phyloP scores from a whole-genome alignment of 2,888 invertebrate species.

The Agapostemon virescens region DNA sequence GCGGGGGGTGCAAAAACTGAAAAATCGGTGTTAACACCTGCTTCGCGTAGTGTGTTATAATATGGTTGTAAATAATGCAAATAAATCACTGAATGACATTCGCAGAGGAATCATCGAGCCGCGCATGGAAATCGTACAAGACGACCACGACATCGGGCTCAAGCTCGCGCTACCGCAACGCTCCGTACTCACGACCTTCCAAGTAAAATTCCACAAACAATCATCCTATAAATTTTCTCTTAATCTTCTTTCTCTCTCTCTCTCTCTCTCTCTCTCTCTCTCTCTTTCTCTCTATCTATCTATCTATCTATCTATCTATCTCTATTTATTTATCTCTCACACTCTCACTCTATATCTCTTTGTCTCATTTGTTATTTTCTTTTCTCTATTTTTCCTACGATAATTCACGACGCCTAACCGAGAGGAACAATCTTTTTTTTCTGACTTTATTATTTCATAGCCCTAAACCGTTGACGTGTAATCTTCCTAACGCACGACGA shows the following conservation, averaged over 20 bases:
- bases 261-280: neutral
- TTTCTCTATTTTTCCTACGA: constrained; percentile 14
- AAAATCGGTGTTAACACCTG: constrained; percentile 24
- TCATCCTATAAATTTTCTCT: constrained; percentile 35
- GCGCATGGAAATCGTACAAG: constrained; percentile 83
- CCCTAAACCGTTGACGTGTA: constrained; percentile 61
- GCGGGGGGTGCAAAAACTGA: neutral
- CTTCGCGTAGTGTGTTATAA: constrained; percentile 40
- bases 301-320: neutral
- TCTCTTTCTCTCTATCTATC: neutral
- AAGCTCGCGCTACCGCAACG: constrained; percentile 83
- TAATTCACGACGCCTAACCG: constrained; percentile 19
- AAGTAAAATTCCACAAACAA: constrained; percentile 79
- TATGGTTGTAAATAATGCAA: constrained; percentile 54
- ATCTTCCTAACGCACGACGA: constrained; percentile 60
- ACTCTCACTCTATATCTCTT: constrained; percentile 5
- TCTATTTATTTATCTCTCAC: neutral
- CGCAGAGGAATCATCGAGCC: constrained; percentile 82
- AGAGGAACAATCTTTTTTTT: constrained; percentile 35
- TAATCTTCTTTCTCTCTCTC: neutral
- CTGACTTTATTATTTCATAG: constrained; percentile 63
- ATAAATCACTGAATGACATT: constrained; percentile 78
- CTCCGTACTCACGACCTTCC: constrained; percentile 83
- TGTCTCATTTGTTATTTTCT: constrained; percentile 5
- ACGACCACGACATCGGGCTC: constrained; percentile 81